A percentile compares a stretch with the other conserved stretches of the same genome.
phyloP scores from a whole-genome alignment of 2,797 vertebrate species.

The Sphenodon punctatus region DNA sequence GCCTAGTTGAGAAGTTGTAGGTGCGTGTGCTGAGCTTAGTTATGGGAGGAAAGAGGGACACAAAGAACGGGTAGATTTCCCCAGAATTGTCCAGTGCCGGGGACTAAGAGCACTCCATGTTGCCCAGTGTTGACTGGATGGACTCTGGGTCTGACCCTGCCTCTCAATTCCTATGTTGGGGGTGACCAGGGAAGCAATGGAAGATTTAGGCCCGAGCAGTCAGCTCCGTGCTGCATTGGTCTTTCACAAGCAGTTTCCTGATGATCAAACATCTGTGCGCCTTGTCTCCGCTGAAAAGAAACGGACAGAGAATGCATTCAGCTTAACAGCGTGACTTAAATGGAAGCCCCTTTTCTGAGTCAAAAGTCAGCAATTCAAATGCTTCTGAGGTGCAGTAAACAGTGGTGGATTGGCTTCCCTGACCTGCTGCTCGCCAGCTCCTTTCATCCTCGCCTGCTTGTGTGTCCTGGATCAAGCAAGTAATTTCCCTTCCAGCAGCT shows the following conservation, averaged over 20 bases:
- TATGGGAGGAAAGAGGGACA: too few relatives aligned
- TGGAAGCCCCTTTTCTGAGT: background rate
- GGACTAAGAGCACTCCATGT: too few relatives aligned
- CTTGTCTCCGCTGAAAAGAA: background rate
- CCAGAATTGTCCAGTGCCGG: too few relatives aligned
- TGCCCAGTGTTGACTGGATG: too few relatives aligned
- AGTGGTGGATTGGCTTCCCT: background rate
- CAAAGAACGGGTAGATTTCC: too few relatives aligned
- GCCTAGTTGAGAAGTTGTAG: too few relatives aligned
- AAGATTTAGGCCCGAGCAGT: background rate
- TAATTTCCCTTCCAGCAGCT: background rate
- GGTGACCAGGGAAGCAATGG: too few relatives aligned
- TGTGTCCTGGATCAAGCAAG: background rate
- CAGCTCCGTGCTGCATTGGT: rapidly evolving
- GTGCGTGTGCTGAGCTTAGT: too few relatives aligned
- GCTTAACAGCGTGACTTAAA: rapidly evolving
- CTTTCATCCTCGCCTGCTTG: background rate
- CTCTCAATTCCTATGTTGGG: too few relatives aligned
- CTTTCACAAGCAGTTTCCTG: rapidly evolving
- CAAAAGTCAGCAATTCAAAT: rapidly evolving
- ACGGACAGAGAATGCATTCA: rapidly evolving
- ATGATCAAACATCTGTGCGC: rapidly evolving
- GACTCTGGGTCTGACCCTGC: too few relatives aligned
- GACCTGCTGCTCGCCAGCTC: background rate
- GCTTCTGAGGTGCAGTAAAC: background rate